Conservation (phyloP, 1,140 invertebrate species). For the Lasioglossum baleicum region DNA sequence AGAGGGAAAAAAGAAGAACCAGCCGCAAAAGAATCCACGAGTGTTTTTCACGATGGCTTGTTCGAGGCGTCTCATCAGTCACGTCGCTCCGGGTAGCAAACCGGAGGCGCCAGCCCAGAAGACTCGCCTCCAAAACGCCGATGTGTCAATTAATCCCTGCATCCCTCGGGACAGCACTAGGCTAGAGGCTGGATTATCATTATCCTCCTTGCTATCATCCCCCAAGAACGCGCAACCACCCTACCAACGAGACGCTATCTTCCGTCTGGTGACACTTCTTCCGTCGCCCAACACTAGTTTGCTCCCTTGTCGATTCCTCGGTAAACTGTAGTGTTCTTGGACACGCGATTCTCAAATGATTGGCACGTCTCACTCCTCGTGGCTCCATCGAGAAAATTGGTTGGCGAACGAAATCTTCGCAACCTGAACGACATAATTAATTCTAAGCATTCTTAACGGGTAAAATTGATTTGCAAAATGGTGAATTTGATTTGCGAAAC, state of each 20-base stretch:
- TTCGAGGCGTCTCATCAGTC: slow-evolving; percentile 72
- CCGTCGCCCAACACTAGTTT: neutral
- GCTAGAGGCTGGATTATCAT: slow-evolving; percentile 63
- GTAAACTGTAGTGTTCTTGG: too few relatives aligned
- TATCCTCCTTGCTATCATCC: slow-evolving; percentile 47
- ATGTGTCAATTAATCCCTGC: slow-evolving; percentile 73
- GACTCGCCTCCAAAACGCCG: slow-evolving; percentile 63
- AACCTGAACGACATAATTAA: too few relatives aligned
- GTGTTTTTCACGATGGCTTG: slow-evolving; percentile 66
- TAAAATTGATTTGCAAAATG: too few relatives aligned
- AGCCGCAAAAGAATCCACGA: slow-evolving; percentile 57
- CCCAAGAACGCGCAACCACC: slow-evolving; percentile 23
- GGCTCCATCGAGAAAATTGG: too few relatives aligned
- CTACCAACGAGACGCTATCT: slow-evolving; percentile 34
- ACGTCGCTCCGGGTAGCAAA: slow-evolving; percentile 59
- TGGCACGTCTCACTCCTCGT: too few relatives aligned
- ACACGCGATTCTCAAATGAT: too few relatives aligned
- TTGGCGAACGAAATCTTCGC: too few relatives aligned
- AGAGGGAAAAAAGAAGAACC: slow-evolving; percentile 48
- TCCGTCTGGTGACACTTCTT: slow-evolving; percentile 31
- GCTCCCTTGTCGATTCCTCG: slow-evolving; percentile 39
- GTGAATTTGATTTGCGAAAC: too few relatives aligned
- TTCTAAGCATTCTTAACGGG: too few relatives aligned
- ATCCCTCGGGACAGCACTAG: slow-evolving; percentile 67
- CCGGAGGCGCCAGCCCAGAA: slow-evolving; percentile 54